A percentile compares a stretch with the other conserved stretches of the same genome.
Conservation (phyloP, 2,888 invertebrate species). For the Stratiomys singularior region DNA sequence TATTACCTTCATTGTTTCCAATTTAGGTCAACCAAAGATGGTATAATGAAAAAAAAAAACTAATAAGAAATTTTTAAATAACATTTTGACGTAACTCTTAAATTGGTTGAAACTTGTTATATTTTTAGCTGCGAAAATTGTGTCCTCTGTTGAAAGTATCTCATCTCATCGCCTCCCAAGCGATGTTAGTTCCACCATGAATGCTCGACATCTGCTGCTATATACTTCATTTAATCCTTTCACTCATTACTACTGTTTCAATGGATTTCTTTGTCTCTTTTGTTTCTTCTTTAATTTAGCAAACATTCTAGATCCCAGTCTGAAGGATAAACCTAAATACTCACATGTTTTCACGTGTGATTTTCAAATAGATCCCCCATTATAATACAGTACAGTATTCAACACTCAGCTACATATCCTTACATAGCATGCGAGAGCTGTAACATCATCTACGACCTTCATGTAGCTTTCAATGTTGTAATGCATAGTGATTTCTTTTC, state of each 20-base stretch:
- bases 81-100: no score
- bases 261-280: slow-evolving; percentile 36
- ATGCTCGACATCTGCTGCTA: neutral
- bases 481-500: neutral
- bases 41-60: no score
- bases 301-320: slow-evolving; percentile 18
- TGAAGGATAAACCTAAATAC: slow-evolving; percentile 32
- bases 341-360: neutral
- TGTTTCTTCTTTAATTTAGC: slow-evolving; percentile 43
- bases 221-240: neutral
- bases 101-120: no score
- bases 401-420: neutral
- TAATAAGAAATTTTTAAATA: no score
- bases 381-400: neutral
- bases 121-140: no score
- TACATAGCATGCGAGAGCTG: neutral
- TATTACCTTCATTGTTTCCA: no score
- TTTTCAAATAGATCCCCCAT: slow-evolving; percentile 5
- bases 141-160: no score
- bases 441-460: slow-evolving; percentile 14
- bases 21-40: no score
- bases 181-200: no score
- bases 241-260: slow-evolving; percentile 22
- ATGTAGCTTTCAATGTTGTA: neutral
- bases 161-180: no score